A percentile compares a stretch with the other conserved stretches of the same genome.
These are phyloP conservation scores for Acronicta alni DNA, from an alignment of 2,888 invertebrate species.

Conservation along the genomic window DNA sequence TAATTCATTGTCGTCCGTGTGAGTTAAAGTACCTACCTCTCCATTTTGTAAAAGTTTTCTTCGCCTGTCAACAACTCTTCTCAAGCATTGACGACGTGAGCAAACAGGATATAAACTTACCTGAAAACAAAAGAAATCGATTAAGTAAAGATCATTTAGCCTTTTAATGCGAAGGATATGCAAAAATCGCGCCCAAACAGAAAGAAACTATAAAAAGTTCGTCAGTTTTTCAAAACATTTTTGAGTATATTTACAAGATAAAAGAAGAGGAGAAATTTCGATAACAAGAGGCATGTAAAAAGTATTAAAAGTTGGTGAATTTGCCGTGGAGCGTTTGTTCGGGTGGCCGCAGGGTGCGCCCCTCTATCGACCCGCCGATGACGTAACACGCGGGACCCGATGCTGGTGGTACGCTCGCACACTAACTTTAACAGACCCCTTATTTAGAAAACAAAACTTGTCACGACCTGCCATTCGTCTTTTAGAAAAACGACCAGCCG, in stretches of 20 bases:
- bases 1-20: too few relatives aligned
- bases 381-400: conserved; percentile 72
- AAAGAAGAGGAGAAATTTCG: conserved; percentile 44
- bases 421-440: conserved; percentile 58
- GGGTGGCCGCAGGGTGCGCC: conserved; percentile 70
- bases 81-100: conserved; percentile 28
- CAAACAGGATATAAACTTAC: conserved; percentile 49
- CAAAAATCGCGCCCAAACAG: conserved; percentile 14
- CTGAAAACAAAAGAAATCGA: conserved; percentile 49
- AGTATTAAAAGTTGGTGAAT: conserved; percentile 73
- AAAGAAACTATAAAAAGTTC: conserved; percentile 11
- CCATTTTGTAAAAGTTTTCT: conserved; percentile 15
- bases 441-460: conserved; percentile 60
- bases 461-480: conserved; percentile 52
- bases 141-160: conserved; percentile 28
- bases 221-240: conserved; percentile 21
- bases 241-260: conserved; percentile 28
- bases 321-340: conserved; percentile 59
- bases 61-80: conserved; percentile 16
- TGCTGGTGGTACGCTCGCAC: conserved; percentile 48
- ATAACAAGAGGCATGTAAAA: conserved; percentile 60
- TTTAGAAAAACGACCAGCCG: conserved; percentile 35
- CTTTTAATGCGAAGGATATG: conserved; percentile 4
- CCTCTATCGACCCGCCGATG: conserved; percentile 77
- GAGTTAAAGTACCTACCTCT: conserved; percentile 29